Evolutionary conservation across 2,888 invertebrate genomes (phyloP).

Genomic region (Alitta virens): DNA sequence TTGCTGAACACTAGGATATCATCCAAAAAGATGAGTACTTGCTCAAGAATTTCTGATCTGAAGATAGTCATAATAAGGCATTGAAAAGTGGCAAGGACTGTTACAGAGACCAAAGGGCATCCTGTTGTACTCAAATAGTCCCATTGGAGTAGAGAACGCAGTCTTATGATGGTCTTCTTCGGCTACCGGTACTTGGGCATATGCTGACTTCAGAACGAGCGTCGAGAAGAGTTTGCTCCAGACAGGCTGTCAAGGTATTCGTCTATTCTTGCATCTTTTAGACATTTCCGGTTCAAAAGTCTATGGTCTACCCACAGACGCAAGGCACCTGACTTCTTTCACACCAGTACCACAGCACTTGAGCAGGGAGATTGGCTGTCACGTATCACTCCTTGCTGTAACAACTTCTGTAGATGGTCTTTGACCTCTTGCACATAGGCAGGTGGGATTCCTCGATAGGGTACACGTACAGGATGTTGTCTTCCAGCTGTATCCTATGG

Average conservation of each 20-base stretch:
- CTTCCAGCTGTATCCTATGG: neutral
- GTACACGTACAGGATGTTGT: neutral
- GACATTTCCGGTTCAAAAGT: neutral
- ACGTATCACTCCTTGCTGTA: neutral
- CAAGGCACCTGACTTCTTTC: neutral
- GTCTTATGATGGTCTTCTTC: constrained; percentile 2
- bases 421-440: neutral
- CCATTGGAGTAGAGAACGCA: neutral
- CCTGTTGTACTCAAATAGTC: neutral
- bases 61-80: neutral
- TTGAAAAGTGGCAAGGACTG: constrained; percentile 3
- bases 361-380: neutral
- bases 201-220: neutral
- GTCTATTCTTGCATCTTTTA: neutral
- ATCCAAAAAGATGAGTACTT: neutral
- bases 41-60: neutral
- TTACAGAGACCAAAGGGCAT: constrained; percentile 8
- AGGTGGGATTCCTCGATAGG: neutral
- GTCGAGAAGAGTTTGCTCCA: neutral
- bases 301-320: neutral
- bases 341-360: neutral
- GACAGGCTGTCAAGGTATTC: neutral
- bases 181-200: neutral
- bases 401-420: neutral
- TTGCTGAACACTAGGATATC: neutral